Conservation (phyloP, 2,888 invertebrate species). For the Erynnis tages region DNA sequence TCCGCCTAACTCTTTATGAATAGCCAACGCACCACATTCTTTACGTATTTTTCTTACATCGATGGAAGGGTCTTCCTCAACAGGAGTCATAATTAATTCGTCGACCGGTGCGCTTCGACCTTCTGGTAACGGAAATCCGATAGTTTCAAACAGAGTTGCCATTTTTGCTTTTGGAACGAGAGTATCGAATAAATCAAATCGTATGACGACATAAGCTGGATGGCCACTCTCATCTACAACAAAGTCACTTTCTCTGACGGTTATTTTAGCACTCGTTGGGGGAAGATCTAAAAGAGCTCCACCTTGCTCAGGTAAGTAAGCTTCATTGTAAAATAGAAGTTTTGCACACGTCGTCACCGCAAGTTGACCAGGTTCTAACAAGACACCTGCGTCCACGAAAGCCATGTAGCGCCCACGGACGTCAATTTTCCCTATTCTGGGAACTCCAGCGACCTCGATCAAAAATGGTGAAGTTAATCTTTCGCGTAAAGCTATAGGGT, state of each 20-base stretch:
- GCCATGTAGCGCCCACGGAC: slow-evolving; percentile 64
- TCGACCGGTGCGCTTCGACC: slow-evolving; percentile 43
- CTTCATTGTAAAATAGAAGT: slow-evolving; percentile 52
- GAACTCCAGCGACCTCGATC: slow-evolving; percentile 68
- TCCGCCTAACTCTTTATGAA: slow-evolving; percentile 65
- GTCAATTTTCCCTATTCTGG: slow-evolving; percentile 60
- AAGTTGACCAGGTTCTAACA: slow-evolving; percentile 58
- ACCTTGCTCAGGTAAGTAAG: slow-evolving; percentile 45
- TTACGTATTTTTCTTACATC: slow-evolving; percentile 59
- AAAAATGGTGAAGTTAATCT: slow-evolving; percentile 52
- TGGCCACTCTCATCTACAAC: slow-evolving; percentile 57
- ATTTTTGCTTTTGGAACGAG: slow-evolving; percentile 55
- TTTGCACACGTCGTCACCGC: slow-evolving; percentile 55
- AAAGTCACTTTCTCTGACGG: slow-evolving; percentile 49
- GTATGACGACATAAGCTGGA: slow-evolving; percentile 51
- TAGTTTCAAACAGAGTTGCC: slow-evolving; percentile 48
- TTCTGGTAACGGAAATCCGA: slow-evolving; percentile 51
- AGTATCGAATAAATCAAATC: slow-evolving; percentile 60
- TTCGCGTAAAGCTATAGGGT: slow-evolving; percentile 43
- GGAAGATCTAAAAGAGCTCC: slow-evolving; percentile 59
- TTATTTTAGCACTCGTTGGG: slow-evolving; percentile 58
- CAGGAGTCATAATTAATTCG: slow-evolving; percentile 43
- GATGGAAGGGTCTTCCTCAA: slow-evolving; percentile 48
- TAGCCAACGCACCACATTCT: slow-evolving; percentile 64
- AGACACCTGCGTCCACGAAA: slow-evolving; percentile 55